Base-by-base conservation (phyloP, 1,140 invertebrate genomes). In the Vanessa atalanta region DNA sequence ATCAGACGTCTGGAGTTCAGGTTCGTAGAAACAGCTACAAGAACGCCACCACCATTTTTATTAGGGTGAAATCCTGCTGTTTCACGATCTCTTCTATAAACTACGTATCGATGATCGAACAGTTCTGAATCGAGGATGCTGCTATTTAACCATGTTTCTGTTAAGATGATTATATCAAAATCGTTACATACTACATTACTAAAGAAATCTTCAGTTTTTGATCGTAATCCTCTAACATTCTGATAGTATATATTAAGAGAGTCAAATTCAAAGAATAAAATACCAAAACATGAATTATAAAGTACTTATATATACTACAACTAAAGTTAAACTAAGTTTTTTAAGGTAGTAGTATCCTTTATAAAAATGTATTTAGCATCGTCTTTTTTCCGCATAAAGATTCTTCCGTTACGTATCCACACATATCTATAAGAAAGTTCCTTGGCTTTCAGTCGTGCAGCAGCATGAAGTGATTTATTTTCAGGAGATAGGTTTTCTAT, bases 121-220 rank as follows among this genome's bases (percentile, higher is more conserved):
- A 70, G 31, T 61, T 70, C 68, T 3, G 51, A 64, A 74, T 66
- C 47, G 9, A 37, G 61, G 12, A 70, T 14, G 16, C 43, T 75
- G 23, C 43, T 47, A 55, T 70, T 72, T 43, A 76, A 20, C 73
- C 77, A 71, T 23, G 77, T 79, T 51, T 76, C 73, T 5, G 70
- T 79, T 7, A 79, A 37, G 6, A 79, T 16, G 53, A 79, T 70
- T 55, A 79, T 47, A 57, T 79, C 70, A 47, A 67, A 79, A 57
- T 69, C 20, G 53, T 50, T 78, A 43, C 61, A 67, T 11, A 75
- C 31, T 15, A 75, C 23, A 61, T 73, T 78, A 20, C 47, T 51
- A 43, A 69, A 72, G 15, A 78, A 70, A 13, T 78, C 60, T 3
- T 55, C 3, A 26, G 73, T 72, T 69, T 78, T 78, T n/a, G 76